Base-by-base conservation (phyloP, 2,888 invertebrate species). In the Aleiodes alternator region DNA sequence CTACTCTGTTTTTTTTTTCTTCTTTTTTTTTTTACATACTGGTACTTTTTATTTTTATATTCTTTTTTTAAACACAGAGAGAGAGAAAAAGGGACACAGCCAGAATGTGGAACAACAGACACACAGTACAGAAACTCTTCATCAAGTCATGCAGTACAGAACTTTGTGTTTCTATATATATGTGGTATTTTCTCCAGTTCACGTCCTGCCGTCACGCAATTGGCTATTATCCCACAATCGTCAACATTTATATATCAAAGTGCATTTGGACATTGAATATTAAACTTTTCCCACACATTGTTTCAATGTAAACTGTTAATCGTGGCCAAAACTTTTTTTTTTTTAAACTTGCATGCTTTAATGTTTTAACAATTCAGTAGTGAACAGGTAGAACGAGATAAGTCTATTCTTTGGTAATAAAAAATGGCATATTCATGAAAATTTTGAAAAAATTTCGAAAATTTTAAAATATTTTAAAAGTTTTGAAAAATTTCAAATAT, bases 51-150 rank as follows among this genome's bases (percentile, higher is more conserved):
- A 23, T 14, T n/a, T 23, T 31, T 14, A 38, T 50, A 3, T 68
- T 51, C 14, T 29, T 50, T 68, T 23, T 68, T 68, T 50, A 23
- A 31, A 51, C n/a, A 51, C 31, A 50, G 68, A 68, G 34, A 50
- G 68, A 68, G 34, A 23, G 23, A 23, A 23, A 23, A 68, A 48
- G 29, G 51, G 29, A 51, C 66, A 51, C 23, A 23, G 66, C 31
- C 66, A 68, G 66, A 68, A 68, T 68, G 68, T 68, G 51, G 68
- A 68, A 51, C 68, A 68, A 34, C 48, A 51, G 48, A n/a, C n/a
- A n/a, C n/a, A n/a, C n/a, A 50, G 64, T 48, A 68, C 68, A 68
- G 23, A 68, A 43, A 68, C 68, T 68, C 51, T 68, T 68, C 68
- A 68, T 68, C 51, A 64, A 51, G 66, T 29, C 23, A 50, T 51